These are phyloP conservation scores for Petroica traversi DNA, from an alignment of 2,113 vertebrate species.

Conservation along the genomic window DNA sequence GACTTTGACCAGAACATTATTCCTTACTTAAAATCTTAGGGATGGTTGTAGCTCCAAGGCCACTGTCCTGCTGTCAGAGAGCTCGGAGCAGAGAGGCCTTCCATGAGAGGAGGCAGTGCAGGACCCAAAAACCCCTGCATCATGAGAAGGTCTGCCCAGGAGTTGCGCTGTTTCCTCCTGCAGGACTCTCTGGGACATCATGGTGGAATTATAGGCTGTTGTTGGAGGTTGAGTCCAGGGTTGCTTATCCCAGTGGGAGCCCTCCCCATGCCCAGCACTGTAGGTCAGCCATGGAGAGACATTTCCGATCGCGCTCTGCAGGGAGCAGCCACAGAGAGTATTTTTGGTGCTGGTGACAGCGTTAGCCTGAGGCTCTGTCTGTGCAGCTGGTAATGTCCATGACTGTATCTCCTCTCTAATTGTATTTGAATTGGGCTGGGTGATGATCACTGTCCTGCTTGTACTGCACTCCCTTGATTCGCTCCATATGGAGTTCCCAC, in stretches of 20 bases:
- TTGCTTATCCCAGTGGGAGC: background rate
- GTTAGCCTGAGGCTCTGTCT: background rate
- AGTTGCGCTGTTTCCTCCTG: background rate
- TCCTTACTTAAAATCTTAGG: background rate
- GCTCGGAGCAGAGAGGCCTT: background rate
- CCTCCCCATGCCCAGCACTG: accelerated
- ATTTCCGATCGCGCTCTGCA: accelerated
- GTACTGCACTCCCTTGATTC: accelerated
- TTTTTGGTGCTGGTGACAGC: background rate
- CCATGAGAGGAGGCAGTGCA: background rate
- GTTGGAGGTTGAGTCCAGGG: background rate
- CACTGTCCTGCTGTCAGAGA: background rate
- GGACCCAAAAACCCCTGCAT: background rate
- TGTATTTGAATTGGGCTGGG: background rate
- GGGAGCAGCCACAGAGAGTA: background rate
- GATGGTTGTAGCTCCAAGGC: background rate
- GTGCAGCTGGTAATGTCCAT: background rate
- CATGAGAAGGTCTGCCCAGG: background rate
- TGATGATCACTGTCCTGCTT: background rate
- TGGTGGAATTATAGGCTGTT: background rate
- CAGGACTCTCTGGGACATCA: background rate
- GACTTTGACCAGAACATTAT: accelerated
- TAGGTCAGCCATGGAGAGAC: background rate
- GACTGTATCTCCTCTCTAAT: background rate
- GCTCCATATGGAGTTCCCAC: background rate